phyloP scores from a whole-genome alignment of 1,140 invertebrate species.

The Andrena cerasifolii region DNA sequence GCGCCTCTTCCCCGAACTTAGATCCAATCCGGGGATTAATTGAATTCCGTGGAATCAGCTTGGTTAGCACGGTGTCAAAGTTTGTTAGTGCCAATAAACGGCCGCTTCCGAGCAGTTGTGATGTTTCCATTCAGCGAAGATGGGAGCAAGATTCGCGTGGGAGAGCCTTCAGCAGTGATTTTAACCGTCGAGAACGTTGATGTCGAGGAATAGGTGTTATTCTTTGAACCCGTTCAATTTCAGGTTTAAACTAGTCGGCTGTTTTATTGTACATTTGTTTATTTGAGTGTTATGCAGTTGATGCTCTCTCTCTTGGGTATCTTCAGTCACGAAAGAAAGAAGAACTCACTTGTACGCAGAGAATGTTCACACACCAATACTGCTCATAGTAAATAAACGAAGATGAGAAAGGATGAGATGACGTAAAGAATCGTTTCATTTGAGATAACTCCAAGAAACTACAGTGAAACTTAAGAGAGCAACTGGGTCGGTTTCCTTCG shows the following conservation, averaged over 20 bases:
- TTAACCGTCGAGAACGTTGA: background rate
- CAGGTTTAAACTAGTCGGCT: too few relatives aligned
- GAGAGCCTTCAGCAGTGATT: background rate
- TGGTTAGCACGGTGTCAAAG: slow-evolving; percentile 34
- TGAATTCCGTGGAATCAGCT: slow-evolving; percentile 51
- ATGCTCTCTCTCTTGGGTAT: too few relatives aligned
- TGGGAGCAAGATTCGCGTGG: slow-evolving; percentile 7
- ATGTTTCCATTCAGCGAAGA: slow-evolving; percentile 24
- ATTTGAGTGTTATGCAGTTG: too few relatives aligned
- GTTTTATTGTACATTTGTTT: too few relatives aligned
- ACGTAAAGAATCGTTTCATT: background rate
- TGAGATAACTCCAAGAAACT: background rate
- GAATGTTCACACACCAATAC: too few relatives aligned
- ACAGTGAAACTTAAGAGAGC: slow-evolving; percentile 10
- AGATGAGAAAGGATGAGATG: background rate
- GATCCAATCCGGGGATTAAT: slow-evolving; percentile 57
- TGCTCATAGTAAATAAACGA: too few relatives aligned
- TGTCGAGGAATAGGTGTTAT: background rate
- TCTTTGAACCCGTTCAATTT: too few relatives aligned
- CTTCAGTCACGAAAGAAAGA: too few relatives aligned
- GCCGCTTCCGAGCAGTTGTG: slow-evolving; percentile 5
- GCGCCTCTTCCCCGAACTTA: slow-evolving; percentile 56
- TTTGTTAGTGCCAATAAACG: slow-evolving; percentile 27
- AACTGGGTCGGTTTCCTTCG: slow-evolving; percentile 28
- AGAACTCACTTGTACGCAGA: too few relatives aligned